phyloP scores from a whole-genome alignment of 2,797 vertebrate genomes.

The Rhabdomys pumilio region DNA sequence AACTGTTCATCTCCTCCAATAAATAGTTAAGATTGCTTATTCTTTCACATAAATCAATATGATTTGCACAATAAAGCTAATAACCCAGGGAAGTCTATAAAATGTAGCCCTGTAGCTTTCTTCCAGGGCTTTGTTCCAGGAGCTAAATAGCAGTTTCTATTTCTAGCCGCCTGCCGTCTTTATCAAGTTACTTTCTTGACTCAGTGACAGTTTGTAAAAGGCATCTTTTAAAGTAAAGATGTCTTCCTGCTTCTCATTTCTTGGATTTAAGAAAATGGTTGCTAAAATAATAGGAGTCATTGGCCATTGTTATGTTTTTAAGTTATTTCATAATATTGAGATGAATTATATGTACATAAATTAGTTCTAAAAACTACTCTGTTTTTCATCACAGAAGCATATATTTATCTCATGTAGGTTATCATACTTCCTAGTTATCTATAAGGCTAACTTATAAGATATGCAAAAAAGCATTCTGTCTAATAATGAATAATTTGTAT shows the following conservation, averaged over 20 bases:
- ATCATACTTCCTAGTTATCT: background rate
- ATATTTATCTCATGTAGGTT: background rate
- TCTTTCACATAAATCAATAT: conserved; percentile 71
- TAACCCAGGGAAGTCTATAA: conserved; percentile 56
- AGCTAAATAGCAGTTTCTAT: conserved; percentile 80
- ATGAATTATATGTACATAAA: background rate
- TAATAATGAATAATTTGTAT: conserved; percentile 36
- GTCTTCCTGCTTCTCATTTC: conserved; percentile 54
- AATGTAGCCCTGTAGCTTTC: background rate
- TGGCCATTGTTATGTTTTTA: conserved; percentile 41
- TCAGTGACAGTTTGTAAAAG: conserved; percentile 69
- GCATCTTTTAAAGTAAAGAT: conserved; percentile 59
- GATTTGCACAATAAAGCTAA: conserved; percentile 75
- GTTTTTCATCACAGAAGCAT: conserved; percentile 19
- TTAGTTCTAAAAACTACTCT: background rate
- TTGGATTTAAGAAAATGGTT: conserved; percentile 51
- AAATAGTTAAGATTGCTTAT: conserved; percentile 74
- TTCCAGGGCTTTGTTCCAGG: conserved; percentile 67
- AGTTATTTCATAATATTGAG: conserved; percentile 1
- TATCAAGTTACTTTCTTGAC: conserved; percentile 74
- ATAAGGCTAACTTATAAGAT: conserved; percentile 15
- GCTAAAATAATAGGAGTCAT: background rate
- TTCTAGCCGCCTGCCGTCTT: conserved; percentile 67
- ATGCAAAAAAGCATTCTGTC: background rate
- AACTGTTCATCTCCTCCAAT: conserved; percentile 67